phyloP scores from a whole-genome alignment of 2,113 vertebrate species.

The Gadus chalcogrammus region DNA sequence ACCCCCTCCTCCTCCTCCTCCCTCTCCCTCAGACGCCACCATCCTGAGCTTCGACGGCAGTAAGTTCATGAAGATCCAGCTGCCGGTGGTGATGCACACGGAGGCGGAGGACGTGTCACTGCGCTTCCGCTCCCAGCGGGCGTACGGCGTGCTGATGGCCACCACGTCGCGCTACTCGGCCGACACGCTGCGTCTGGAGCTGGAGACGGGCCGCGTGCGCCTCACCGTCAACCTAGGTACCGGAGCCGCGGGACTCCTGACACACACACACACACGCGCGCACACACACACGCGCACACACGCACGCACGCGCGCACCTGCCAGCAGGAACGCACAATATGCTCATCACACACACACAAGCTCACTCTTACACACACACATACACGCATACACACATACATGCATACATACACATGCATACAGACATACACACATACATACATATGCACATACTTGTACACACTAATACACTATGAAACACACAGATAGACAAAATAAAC shows the following conservation, averaged over 20 bases:
- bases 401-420: slow-evolving; percentile 11
- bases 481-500: slow-evolving; percentile 12
- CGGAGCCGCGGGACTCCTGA: slow-evolving; percentile 25
- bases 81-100: slow-evolving; percentile 95
- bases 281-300: background rate
- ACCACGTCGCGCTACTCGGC: slow-evolving; percentile 93
- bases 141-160: slow-evolving; percentile 95
- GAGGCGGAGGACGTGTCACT: slow-evolving; percentile 94
- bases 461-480: background rate
- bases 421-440: background rate
- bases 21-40: slow-evolving; percentile 80
- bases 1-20: too few relatives aligned
- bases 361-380: background rate
- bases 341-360: background rate
- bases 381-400: background rate
- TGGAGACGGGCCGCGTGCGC: slow-evolving; percentile 92
- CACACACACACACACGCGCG: background rate
- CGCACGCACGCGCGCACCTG: background rate
- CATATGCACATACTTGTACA: background rate
- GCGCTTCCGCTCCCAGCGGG: slow-evolving; percentile 90
- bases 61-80: slow-evolving; percentile 98
- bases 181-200: slow-evolving; percentile 90
- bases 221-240: slow-evolving; percentile 99
- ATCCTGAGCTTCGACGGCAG: slow-evolving; percentile 96
- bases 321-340: background rate